phyloP scores from a whole-genome alignment of 2,888 invertebrate species.

The Urechis unicinctus region DNA sequence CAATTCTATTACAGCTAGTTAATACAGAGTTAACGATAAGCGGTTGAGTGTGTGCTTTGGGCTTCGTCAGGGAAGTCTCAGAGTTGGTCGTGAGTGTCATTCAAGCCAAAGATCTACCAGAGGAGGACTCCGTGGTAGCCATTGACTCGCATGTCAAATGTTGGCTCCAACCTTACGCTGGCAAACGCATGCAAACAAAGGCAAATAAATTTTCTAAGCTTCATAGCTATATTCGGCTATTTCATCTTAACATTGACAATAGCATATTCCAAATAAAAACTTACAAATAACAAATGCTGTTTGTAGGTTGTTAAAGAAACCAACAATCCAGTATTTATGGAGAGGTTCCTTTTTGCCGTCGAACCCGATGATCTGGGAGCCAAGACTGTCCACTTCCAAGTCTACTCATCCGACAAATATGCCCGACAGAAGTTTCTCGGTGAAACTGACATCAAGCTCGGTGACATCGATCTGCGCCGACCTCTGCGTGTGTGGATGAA shows the following conservation, averaged over 20 bases:
- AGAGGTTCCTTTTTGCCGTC: conserved; percentile 65
- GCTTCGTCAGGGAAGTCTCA: conserved; percentile 54
- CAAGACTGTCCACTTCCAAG: conserved; percentile 62
- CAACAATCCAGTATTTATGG: conserved; percentile 69
- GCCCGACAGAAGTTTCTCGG: conserved; percentile 47
- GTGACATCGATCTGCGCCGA: conserved; percentile 60
- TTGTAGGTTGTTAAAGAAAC: conserved; percentile 61
- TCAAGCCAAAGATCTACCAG: conserved; percentile 68
- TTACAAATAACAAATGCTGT: background rate
- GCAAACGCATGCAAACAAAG: conserved; percentile 43
- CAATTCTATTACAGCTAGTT: no score
- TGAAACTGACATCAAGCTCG: conserved; percentile 64
- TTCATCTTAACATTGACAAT: background rate
- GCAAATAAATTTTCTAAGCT: conserved; percentile 30
- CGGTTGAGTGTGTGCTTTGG: background rate
- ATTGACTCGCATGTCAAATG: conserved; percentile 72
- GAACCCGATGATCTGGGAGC: conserved; percentile 59
- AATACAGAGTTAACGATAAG: background rate
- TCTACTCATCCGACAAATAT: conserved; percentile 62
- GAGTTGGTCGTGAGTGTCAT: conserved; percentile 66
- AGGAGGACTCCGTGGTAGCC: conserved; percentile 55
- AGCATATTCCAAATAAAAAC: background rate
- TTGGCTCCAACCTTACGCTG: conserved; percentile 67
- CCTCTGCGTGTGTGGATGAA: conserved; percentile 75
- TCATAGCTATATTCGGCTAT: background rate